Evolutionary conservation across 2,113 vertebrate genomes (phyloP).

Genomic region (Papio anubis): DNA sequence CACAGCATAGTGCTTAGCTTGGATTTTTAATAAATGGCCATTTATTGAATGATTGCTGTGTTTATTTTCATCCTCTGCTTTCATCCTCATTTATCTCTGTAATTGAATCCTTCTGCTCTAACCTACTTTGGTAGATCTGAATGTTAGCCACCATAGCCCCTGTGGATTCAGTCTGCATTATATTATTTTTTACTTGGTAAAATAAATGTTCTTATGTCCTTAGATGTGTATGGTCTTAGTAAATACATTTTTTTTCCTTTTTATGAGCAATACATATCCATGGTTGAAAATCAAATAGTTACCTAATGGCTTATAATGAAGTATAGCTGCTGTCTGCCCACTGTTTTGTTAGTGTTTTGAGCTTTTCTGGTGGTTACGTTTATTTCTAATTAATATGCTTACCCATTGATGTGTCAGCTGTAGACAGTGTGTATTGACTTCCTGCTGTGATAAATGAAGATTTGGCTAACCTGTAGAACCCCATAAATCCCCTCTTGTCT

Average conservation of each 20-base stretch:
- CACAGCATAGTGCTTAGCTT: neutral
- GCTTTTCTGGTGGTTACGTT: neutral
- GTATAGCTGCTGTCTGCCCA: neutral
- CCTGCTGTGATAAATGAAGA: neutral
- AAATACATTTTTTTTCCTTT: neutral
- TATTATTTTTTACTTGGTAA: conserved; percentile 5
- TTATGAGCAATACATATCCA: neutral
- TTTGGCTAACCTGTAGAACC: neutral
- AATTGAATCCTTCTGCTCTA: neutral
- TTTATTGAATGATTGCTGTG: neutral
- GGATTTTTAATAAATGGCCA: neutral
- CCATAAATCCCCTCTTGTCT: neutral
- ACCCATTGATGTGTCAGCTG: neutral
- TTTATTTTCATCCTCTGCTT: conserved; percentile 15
- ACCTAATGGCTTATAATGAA: neutral
- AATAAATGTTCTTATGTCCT: neutral
- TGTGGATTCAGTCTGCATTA: neutral
- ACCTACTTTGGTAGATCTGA: neutral
- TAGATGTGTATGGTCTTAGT: neutral
- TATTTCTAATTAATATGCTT: neutral
- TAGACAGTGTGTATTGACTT: neutral
- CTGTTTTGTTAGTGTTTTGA: neutral
- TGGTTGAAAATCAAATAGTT: conserved; percentile 17
- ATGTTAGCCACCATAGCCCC: neutral
- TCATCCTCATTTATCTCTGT: neutral